Evolutionary conservation across 2,888 invertebrate genomes (phyloP), one percentile per base, ranked within the genome.

Genomic region (Meandrusa payeni): DNA sequence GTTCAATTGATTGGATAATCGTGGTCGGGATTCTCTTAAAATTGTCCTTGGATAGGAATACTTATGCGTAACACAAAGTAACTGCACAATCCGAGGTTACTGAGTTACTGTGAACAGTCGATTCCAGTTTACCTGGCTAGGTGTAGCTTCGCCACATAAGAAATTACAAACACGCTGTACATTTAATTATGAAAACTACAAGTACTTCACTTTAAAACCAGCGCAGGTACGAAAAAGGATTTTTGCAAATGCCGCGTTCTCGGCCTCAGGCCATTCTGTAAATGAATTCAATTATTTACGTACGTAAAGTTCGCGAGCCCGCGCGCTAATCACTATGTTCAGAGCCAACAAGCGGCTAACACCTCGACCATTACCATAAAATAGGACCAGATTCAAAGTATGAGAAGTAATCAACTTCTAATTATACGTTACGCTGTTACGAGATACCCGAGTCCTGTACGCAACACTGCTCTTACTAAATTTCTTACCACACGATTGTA

Each of bases 351-450:
- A 48, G 46, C 39, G 47, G 43, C 52, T 50, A 53, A 56, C 56
- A 55, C 57, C 47, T 48, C 43, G 38, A 31, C 56, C 42, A 61
- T 61, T 56, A 56, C 52, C 56, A 53, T 62, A 62, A 62, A 59
- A 52, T 57, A 56, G 47, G 47, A 43, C 52, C 43, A 34, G 47
- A 54, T 52, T 61, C 56, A 51, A 59, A 59, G 51, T 57, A 59
- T 54, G 54, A 49, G 44, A 46, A 54, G 57, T 54, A 55, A 67
- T 64, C 61, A 61, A 59, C 52, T 52, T 55, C 57, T 69, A 69
- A 67, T 71, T 67, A 62, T 54, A 57, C 41, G 52, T 56, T 62
- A 51, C 50, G 27, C 43, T 2, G n/a, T 26, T 34, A 41, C 41
- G 26, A 43, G 47, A 43, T 36, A 22, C 7, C 23, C 10, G 23